Evolutionary conservation across 1,140 invertebrate species (phyloP).

Genomic region (Bombus pyrosoma): DNA sequence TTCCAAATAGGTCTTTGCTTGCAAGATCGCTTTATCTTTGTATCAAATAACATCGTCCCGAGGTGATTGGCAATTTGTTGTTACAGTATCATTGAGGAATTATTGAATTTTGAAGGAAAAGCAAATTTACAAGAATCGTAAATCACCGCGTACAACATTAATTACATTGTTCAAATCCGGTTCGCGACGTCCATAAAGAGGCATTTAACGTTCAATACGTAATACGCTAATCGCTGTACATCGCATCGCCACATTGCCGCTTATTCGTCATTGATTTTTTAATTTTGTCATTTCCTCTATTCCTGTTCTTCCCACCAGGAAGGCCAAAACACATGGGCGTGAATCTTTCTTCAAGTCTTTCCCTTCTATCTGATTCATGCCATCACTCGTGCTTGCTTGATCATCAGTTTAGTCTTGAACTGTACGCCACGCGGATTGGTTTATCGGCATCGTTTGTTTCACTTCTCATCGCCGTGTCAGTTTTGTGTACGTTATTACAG

Average conservation of each 20-base stretch:
- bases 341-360: slow-evolving; percentile 37
- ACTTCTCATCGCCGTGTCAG: too few species aligned
- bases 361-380: slow-evolving; percentile 27
- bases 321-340: not conserved
- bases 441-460: slow-evolving; percentile 4
- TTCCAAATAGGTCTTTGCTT: not conserved
- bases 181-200: not conserved
- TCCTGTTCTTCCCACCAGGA: not conserved
- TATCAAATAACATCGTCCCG: not conserved
- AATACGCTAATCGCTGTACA: not conserved
- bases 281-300: not conserved
- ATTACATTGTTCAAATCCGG: slow-evolving; percentile 11
- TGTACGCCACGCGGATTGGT: slow-evolving; percentile 29
- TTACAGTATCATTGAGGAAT: not conserved
- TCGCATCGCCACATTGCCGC: not conserved
- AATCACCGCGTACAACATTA: not conserved
- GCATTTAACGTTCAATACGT: not conserved
- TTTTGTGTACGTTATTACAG: too few species aligned
- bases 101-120: not conserved
- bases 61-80: not conserved
- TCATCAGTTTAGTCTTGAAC: slow-evolving; percentile 39
- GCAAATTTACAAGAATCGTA: not conserved
- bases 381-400: not conserved
- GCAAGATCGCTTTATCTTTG: not conserved
- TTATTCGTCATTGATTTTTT: not conserved